These are phyloP conservation scores for Drosophila miranda DNA, from an alignment of 1,140 invertebrate genomes.

Conservation along the genomic window DNA sequence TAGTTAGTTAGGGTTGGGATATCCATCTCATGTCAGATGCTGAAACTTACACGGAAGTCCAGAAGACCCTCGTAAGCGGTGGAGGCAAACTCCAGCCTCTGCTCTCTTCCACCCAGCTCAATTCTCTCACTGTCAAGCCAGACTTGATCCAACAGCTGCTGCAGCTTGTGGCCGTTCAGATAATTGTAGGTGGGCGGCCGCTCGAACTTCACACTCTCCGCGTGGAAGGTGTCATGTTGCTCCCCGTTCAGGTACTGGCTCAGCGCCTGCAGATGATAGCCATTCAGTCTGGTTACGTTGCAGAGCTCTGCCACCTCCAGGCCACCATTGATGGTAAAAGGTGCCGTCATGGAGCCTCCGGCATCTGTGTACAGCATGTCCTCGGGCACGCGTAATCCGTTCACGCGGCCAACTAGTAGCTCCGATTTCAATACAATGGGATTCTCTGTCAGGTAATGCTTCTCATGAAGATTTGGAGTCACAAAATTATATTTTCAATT, in stretches of 20 bases:
- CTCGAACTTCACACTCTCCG: constrained; percentile 56
- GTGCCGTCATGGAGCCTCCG: constrained; percentile 18
- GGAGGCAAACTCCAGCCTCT: constrained; percentile 23
- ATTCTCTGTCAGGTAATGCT: constrained; percentile 50
- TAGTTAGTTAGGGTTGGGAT: background rate
- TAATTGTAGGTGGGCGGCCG: constrained; percentile 36
- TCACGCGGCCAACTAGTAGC: constrained; percentile 50
- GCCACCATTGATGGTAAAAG: constrained; percentile 33
- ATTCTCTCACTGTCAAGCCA: constrained; percentile 76
- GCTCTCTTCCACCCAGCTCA: constrained; percentile 36
- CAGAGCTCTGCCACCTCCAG: constrained; percentile 29
- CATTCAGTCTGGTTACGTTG: constrained; percentile 49
- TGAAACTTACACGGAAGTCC: constrained; percentile 59
- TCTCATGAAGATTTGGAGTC: background rate
- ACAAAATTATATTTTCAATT: background rate
- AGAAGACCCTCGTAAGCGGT: constrained; percentile 59
- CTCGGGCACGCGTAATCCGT: constrained; percentile 61
- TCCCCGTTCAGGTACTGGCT: constrained; percentile 24
- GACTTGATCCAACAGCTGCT: constrained; percentile 52
- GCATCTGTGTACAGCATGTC: constrained; percentile 53
- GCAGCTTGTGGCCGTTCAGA: constrained; percentile 55
- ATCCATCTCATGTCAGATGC: no score
- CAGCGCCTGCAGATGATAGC: constrained; percentile 33
- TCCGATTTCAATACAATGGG: constrained; percentile 61
- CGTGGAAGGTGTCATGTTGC: constrained; percentile 30